Percentiles rank a stretch among this genome's conserved stretches.
phyloP scores from a whole-genome alignment of 2,888 invertebrate genomes.

The Aspidiotus rigidus region DNA sequence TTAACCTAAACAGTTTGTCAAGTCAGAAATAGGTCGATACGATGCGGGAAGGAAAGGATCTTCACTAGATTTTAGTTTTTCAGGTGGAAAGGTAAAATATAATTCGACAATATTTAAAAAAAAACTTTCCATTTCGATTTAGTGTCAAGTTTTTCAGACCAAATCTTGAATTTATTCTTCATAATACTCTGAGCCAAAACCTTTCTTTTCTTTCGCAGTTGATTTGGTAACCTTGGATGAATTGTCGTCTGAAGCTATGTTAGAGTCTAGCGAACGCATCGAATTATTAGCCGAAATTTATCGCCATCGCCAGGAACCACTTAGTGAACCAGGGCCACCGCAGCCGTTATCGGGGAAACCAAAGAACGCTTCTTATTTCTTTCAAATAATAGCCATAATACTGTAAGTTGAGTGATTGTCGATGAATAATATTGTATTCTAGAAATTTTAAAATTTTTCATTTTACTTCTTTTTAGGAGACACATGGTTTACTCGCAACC shows the following conservation, averaged over 20 bases:
- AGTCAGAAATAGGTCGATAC: no score
- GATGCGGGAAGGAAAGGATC: no score
- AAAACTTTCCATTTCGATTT: no score
- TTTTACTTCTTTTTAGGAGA: slow-evolving; percentile 40
- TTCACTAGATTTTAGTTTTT: no score
- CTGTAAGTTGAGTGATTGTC: slow-evolving; percentile 45
- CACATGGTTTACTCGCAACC: slow-evolving; percentile 69
- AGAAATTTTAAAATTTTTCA: slow-evolving; percentile 12
- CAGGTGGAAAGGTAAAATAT: no score
- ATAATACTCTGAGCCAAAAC: slow-evolving; percentile 1
- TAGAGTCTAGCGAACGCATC: slow-evolving; percentile 87
- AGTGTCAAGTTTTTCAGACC: no score
- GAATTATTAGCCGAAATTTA: slow-evolving; percentile 79
- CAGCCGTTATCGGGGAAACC: slow-evolving; percentile 61
- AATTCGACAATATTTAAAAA: no score
- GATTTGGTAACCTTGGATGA: slow-evolving; percentile 89
- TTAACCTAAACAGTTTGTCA: no score
- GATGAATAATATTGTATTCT: neutral
- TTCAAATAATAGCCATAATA: slow-evolving; percentile 61
- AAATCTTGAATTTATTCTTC: no score
- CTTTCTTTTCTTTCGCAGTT: slow-evolving; percentile 54
- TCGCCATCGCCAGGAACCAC: slow-evolving; percentile 55
- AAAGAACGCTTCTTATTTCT: slow-evolving; percentile 54
- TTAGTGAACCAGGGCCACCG: slow-evolving; percentile 67
- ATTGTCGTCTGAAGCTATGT: slow-evolving; percentile 84